Base-by-base conservation (phyloP, 2,888 invertebrate species). In the Ophioninae sp. region DNA sequence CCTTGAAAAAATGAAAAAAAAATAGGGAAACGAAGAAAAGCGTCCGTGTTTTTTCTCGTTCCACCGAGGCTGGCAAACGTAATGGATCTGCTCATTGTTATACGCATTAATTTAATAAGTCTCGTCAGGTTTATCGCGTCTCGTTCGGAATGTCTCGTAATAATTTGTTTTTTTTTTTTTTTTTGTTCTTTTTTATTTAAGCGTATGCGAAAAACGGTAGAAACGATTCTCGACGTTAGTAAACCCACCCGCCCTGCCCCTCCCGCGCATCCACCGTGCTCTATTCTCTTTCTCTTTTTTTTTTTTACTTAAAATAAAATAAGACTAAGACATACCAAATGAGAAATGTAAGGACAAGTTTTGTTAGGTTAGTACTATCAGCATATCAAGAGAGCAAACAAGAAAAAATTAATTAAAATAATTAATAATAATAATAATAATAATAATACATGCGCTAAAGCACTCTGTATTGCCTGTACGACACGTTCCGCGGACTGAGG, bases 321-420 rank as follows among this genome's bases (percentile, higher is more conserved):
- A 91, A 92, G 92, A 92, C 91, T 92, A 92, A 92, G 89, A 92
- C 89, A 92, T 92, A 92, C 92, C 92, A 92, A 92, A 92, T 92
- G 91, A 91, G 88, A 91, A 88, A 90, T 88, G 87, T 90, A 91
- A 92, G 88, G 89, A 91, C 89, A 90, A 90, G 88, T 91, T 91
- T 91, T 88, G 88, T 92, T 92, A 92, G 91, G 86, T 89, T 90
- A 85, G 83, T 88, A 91, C 88, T 91, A 91, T 92, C 91, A 79
- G 92, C 92, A 92, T 92, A 92, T 92, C 92, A 92, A 91, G 90
- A 89, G 89, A 90, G 89, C 89, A 88, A 89, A 87, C 85, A 85
- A 83, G 85, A 74, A 74, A 61, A 44, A 74, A 76, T 50, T 65
- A 64, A 81, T 56, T 74, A 20, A 81, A 74, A 70, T 62, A 72